Conservation (phyloP, 2,888 invertebrate species). For the Chymomyza amoena region DNA sequence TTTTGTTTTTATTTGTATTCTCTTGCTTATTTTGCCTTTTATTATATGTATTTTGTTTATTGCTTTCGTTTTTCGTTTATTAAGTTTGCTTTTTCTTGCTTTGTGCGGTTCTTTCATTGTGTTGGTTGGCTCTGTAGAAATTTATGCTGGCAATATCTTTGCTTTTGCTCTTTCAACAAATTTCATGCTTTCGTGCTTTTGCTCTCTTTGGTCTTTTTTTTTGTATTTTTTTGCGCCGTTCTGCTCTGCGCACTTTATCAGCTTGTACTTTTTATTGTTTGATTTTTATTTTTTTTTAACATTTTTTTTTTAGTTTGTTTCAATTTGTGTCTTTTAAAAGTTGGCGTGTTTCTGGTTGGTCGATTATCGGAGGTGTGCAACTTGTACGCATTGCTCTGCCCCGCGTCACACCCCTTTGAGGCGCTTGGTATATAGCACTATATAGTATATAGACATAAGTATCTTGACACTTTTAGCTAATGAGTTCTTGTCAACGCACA, state of each 20-base stretch:
- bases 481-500: slow-evolving; percentile 12
- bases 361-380: slow-evolving; percentile 25
- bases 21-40: slow-evolving; percentile 11
- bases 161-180: slow-evolving; percentile 16
- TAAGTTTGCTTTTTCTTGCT: slow-evolving; percentile 4
- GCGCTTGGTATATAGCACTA: slow-evolving; percentile 15
- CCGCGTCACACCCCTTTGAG: slow-evolving; percentile 12
- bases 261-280: slow-evolving; percentile 1
- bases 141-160: slow-evolving; percentile 22
- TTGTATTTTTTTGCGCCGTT: background rate
- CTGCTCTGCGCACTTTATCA: slow-evolving; percentile 2
- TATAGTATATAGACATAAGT: slow-evolving; percentile 35
- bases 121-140: background rate
- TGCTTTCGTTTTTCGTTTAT: slow-evolving; percentile 27
- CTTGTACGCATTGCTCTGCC: slow-evolving; percentile 16
- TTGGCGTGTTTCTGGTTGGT: slow-evolving; percentile 16
- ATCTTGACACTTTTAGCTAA: slow-evolving; percentile 15
- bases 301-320: background rate
- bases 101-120: background rate
- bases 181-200: background rate
- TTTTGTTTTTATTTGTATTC: slow-evolving; percentile 26
- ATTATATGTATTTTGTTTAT: slow-evolving; percentile 27
- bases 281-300: background rate
- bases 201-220: slow-evolving; percentile 3
- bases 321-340: background rate